Percentiles rank a stretch among this genome's conserved stretches.
Conservation (phyloP, 2,113 vertebrate genomes). For the Mixornis gularis region DNA sequence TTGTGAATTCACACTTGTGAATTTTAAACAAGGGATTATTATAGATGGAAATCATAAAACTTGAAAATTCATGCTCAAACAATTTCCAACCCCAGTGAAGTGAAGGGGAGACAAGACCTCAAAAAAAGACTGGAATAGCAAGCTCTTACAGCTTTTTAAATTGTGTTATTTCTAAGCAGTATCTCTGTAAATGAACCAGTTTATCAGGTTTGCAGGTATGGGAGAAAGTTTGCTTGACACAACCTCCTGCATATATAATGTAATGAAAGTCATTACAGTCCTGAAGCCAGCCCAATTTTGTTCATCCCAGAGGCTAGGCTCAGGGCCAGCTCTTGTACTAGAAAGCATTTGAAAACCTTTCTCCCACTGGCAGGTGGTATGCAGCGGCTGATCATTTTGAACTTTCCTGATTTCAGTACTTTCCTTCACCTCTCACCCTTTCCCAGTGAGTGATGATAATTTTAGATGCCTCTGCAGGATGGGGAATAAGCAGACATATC, state of each 20-base stretch:
- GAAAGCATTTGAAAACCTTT: slow-evolving; percentile 23
- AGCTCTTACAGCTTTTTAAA: neutral
- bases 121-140: neutral
- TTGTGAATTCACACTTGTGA: neutral
- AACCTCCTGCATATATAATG: neutral
- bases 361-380: neutral
- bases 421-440: neutral
- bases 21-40: neutral
- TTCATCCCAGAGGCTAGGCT: slow-evolving; percentile 44
- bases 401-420: neutral
- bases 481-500: neutral
- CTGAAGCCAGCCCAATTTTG: slow-evolving; percentile 23
- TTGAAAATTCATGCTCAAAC: neutral
- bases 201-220: slow-evolving; percentile 41
- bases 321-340: slow-evolving; percentile 4
- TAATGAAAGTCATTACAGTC: neutral
- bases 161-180: neutral
- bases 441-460: neutral
- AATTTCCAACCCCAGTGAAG: neutral
- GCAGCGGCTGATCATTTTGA: neutral
- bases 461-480: neutral
- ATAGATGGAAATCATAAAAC: neutral
- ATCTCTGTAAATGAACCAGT: neutral
- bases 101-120: neutral
- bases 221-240: neutral